Percentiles rank a stretch among this genome's conserved stretches.
phyloP scores from a whole-genome alignment of 2,888 invertebrate genomes.

The Falcaria lacertinaria region DNA sequence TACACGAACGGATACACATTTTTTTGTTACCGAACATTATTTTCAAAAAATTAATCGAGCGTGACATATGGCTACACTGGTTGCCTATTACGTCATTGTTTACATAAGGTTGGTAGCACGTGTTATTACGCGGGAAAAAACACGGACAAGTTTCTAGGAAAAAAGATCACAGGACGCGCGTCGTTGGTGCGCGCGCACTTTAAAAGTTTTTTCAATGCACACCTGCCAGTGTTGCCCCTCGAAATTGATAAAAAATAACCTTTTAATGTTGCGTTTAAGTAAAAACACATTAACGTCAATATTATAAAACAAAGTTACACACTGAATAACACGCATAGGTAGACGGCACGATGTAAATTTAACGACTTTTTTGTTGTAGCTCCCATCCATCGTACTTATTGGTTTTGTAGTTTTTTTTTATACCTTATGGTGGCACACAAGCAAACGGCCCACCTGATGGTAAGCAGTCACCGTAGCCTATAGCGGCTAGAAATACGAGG shows the following conservation, averaged over 20 bases:
- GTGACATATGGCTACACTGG: conserved; percentile 39
- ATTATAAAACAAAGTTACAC: conserved; percentile 47
- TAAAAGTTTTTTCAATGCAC: conserved; percentile 21
- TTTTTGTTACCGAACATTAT: conserved; percentile 30
- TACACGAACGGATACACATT: conserved; percentile 28
- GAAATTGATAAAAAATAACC: conserved; percentile 45
- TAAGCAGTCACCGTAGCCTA: too few species aligned
- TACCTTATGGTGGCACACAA: too few species aligned
- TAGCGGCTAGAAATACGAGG: too few species aligned
- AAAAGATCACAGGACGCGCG: conserved; percentile 31
- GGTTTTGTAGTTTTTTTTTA: too few species aligned
- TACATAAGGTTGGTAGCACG: conserved; percentile 51
- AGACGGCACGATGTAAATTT: conserved; percentile 9
- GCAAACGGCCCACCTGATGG: too few species aligned
- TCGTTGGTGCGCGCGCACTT: conserved; percentile 10
- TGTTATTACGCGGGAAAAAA: conserved; percentile 49
- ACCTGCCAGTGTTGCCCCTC: conserved; percentile 36
- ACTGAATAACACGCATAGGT: conserved; percentile 18
- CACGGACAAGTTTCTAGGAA: conserved; percentile 24
- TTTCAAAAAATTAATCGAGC: conserved; percentile 37
- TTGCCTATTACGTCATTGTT: conserved; percentile 33
- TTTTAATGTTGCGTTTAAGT: conserved; percentile 49
- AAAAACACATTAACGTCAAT: conserved; percentile 58
- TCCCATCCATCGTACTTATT: too few species aligned
- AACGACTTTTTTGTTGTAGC: conserved; percentile 1